These are phyloP conservation scores for Thereva nobilitata DNA, from an alignment of 2,888 invertebrate genomes.

Conservation along the genomic window DNA sequence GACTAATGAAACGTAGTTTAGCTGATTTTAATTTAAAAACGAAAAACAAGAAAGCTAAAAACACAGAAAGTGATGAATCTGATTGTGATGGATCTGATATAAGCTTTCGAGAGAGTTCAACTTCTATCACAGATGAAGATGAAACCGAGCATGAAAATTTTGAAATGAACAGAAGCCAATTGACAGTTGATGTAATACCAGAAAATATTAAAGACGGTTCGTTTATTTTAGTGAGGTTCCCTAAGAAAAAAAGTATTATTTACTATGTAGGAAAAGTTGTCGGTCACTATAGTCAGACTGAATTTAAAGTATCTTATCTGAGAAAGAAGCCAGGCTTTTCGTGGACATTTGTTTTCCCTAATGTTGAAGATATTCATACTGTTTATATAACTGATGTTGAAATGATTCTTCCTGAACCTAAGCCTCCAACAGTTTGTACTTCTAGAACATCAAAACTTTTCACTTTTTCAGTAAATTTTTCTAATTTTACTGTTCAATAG, in stretches of 20 bases:
- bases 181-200: no score
- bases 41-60: no score
- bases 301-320: slow-evolving; percentile 31
- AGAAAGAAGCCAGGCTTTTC: slow-evolving; percentile 34
- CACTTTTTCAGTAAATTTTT: slow-evolving; percentile 29
- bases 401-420: slow-evolving; percentile 33
- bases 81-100: no score
- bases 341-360: slow-evolving; percentile 34
- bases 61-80: no score
- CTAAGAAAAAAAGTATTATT: slow-evolving; percentile 29
- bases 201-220: slow-evolving; percentile 15
- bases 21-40: no score
- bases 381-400: slow-evolving; percentile 25
- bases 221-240: slow-evolving; percentile 34
- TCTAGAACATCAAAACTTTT: slow-evolving; percentile 28
- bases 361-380: slow-evolving; percentile 31
- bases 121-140: slow-evolving; percentile 15
- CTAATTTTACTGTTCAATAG: slow-evolving; percentile 36
- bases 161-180: no score
- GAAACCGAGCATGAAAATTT: slow-evolving; percentile 6
- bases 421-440: slow-evolving; percentile 25
- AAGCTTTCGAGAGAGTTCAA: no score
- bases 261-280: slow-evolving; percentile 36
- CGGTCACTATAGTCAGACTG: slow-evolving; percentile 29
- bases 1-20: no score